Evolutionary conservation across 92 coral and sea anemone species (phyloP).

Genomic region (Ricordea florida): DNA sequence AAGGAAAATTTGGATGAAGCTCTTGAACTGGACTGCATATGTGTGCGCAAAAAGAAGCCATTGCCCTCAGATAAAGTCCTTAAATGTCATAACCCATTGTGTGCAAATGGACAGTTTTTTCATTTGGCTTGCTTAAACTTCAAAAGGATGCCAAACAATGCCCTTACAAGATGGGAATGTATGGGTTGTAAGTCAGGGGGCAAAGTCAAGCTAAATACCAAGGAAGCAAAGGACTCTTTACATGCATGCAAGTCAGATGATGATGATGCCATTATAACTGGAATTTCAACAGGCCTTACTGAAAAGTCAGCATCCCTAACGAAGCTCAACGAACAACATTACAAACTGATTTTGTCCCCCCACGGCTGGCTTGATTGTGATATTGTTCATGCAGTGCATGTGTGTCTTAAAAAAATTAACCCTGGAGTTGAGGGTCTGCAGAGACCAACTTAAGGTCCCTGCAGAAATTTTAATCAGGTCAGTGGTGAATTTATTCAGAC

Average conservation of each 20-base stretch:
- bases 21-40: constrained; percentile 10
- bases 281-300: constrained; percentile 11
- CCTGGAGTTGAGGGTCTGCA: constrained; percentile 36
- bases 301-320: constrained; percentile 32
- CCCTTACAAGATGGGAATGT: constrained; percentile 51
- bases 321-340: constrained; percentile 33
- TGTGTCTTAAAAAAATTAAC: constrained; percentile 25
- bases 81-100: constrained; percentile 37
- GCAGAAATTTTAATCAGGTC: neutral
- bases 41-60: constrained; percentile 49
- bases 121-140: constrained; percentile 48
- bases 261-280: constrained; percentile 36
- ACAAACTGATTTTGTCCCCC: constrained; percentile 32
- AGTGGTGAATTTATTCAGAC: too few relatives aligned
- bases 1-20: constrained; percentile 29
- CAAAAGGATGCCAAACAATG: constrained; percentile 57
- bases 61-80: constrained; percentile 35
- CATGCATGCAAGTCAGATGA: neutral
- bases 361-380: constrained; percentile 60
- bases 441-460: constrained; percentile 37
- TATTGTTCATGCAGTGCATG: constrained; percentile 49
- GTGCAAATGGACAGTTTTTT: constrained; percentile 59
- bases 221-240: constrained; percentile 14
- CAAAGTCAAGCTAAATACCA: neutral
- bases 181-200: constrained; percentile 31